Evolutionary conservation across 2,888 invertebrate genomes (phyloP), one percentile per base, ranked within the genome.

Genomic region (Chrysolina oricalcia): DNA sequence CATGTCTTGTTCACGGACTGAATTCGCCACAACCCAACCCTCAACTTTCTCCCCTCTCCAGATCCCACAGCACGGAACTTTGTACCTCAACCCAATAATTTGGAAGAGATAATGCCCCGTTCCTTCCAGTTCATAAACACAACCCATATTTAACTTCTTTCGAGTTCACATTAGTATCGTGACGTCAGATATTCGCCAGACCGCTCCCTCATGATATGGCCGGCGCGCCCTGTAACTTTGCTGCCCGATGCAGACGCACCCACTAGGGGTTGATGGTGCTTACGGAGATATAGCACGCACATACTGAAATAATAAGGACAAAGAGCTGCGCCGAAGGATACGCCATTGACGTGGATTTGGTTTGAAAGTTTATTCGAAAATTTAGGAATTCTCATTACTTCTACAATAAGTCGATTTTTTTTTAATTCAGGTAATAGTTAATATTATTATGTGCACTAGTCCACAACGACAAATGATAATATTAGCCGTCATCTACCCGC

Each of bases 201-300:
- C 76, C 76, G 74, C 76, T 74, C 78, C 76, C 75, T 72, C 46
- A 43, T 23, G 64, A 35, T n/a, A n/a, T 59, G 69, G 35, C 41
- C 67, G 78, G 69, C 78, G 76, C 76, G 72, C 78, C 78, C 74
- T 78, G 65, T 40, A 73, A 27, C 48, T 74, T 50, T 50, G 66
- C 43, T 63, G 23, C 48, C 66, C 43, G 64, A 56, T 59, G 59
- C 59, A 59, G 74, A 59, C 73, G 73, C 73, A 73, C 73, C 73
- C 70, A 66, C 70, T 46, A 13, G 50, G 50, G 67, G 68, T 67
- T 40, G 46, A 50, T 62, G 70, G 59, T 70, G 66, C 46, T 48
- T 63, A 69, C 69, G 46, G 70, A 48, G 59, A 56, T 68, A 46
- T 53, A 62, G 43, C 73, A 73, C 73, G 73, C 68, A 73, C 62